Evolutionary conservation across 2,888 invertebrate genomes (phyloP).

Genomic region (Agonopterix arenella): DNA sequence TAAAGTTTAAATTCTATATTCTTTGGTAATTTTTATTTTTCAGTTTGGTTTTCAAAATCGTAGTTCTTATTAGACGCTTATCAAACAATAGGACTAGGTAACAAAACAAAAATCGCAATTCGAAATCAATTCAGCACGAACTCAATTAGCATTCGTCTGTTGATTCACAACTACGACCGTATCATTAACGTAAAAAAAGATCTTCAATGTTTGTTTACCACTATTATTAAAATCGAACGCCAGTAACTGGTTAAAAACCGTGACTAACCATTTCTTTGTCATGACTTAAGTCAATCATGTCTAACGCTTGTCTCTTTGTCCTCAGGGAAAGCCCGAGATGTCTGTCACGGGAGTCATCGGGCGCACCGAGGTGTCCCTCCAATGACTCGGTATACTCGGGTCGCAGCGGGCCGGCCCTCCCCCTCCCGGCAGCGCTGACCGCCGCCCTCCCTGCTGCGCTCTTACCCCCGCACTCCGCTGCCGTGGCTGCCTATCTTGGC

Average conservation of each 20-base stretch:
- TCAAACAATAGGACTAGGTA: too few relatives aligned
- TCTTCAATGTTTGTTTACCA: conserved; percentile 23
- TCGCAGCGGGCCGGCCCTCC: conserved; percentile 72
- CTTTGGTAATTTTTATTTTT: too few relatives aligned
- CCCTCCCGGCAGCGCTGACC: conserved; percentile 78
- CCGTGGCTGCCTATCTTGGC: conserved; percentile 88
- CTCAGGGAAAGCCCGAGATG: conserved; percentile 90
- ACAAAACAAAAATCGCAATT: too few relatives aligned
- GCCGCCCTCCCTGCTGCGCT: conserved; percentile 82
- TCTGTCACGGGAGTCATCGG: conserved; percentile 88
- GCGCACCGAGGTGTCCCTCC: conserved; percentile 85
- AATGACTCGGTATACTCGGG: conserved; percentile 86
- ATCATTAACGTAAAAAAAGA: not conserved
- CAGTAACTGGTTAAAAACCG: conserved; percentile 29
- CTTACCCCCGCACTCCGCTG: conserved; percentile 87
- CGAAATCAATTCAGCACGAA: too few relatives aligned
- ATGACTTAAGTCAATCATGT: conserved; percentile 28
- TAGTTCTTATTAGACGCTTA: too few relatives aligned
- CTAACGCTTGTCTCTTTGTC: conserved; percentile 56
- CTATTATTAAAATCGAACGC: conserved; percentile 33
- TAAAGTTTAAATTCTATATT: too few relatives aligned
- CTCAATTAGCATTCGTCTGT: not conserved
- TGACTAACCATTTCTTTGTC: conserved; percentile 16
- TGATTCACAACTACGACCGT: not conserved
- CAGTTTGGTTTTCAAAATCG: too few relatives aligned